Percentiles rank a stretch among this genome's conserved stretches.
phyloP scores from a whole-genome alignment of 2,888 invertebrate genomes.

The Cheilosia soror region DNA sequence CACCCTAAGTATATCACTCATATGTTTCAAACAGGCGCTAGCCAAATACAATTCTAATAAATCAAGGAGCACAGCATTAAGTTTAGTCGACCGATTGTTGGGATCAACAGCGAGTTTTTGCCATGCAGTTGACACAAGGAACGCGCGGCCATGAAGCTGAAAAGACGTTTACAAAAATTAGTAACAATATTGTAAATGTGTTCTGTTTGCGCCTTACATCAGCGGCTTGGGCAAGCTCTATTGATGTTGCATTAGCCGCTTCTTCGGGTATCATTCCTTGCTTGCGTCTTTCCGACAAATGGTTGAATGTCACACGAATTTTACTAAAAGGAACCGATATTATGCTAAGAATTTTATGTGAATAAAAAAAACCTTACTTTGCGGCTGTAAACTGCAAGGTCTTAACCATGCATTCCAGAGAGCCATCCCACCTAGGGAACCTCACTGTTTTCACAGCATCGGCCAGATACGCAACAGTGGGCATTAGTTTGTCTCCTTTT shows the following conservation, averaged over 20 bases:
- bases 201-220: constrained; percentile 85
- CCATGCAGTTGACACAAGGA: constrained; percentile 89
- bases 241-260: constrained; percentile 93
- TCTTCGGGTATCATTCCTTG: constrained; percentile 88
- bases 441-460: constrained; percentile 60
- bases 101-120: constrained; percentile 85
- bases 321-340: constrained; percentile 85
- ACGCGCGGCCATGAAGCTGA: constrained; percentile 91
- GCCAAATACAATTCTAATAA: constrained; percentile 92
- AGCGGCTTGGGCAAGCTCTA: constrained; percentile 91
- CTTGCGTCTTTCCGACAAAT: constrained; percentile 87
- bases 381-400: constrained; percentile 84
- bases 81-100: constrained; percentile 85
- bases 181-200: too few species aligned
- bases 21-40: constrained; percentile 89
- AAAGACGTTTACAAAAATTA: constrained; percentile 79
- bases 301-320: constrained; percentile 87
- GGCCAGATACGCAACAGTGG: constrained; percentile 88
- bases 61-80: constrained; percentile 87
- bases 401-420: constrained; percentile 80
- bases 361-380: constrained; percentile 79
- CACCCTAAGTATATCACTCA: constrained; percentile 93
- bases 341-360: neutral
- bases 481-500: constrained; percentile 86
- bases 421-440: constrained; percentile 78